Percentiles rank a stretch among this genome's conserved stretches.
phyloP scores from a whole-genome alignment of 2,113 vertebrate genomes.

The Dryoscopus gambensis region DNA sequence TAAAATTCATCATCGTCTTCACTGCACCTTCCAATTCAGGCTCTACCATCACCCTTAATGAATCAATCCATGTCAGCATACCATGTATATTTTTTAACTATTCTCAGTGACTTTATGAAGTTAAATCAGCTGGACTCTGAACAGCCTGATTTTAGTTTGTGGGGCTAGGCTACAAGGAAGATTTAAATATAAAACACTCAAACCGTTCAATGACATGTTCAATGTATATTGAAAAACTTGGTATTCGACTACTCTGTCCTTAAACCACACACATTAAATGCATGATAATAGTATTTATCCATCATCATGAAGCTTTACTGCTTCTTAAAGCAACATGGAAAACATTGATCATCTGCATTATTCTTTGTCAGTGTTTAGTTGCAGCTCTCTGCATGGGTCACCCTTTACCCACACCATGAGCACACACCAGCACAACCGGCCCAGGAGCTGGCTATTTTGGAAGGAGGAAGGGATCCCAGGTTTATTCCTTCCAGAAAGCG shows the following conservation, averaged over 20 bases:
- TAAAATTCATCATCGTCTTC: slow-evolving; percentile 52
- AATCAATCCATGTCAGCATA: background rate
- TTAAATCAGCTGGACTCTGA: slow-evolving; percentile 2
- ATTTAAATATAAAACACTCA: background rate
- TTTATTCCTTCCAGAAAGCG: background rate
- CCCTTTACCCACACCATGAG: background rate
- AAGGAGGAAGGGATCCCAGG: background rate
- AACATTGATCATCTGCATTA: background rate
- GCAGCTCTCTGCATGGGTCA: background rate
- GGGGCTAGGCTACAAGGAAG: background rate
- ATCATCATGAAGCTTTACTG: background rate
- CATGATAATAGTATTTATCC: slow-evolving; percentile 12
- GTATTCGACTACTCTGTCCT: background rate
- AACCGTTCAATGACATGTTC: background rate
- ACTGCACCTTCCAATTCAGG: slow-evolving; percentile 17
- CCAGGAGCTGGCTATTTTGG: background rate
- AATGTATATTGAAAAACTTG: slow-evolving; percentile 16
- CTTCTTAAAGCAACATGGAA: background rate
- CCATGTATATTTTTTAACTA: background rate
- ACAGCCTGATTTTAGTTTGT: background rate
- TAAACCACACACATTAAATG: slow-evolving; percentile 13
- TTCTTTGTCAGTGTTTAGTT: background rate
- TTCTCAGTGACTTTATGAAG: background rate
- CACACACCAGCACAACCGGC: background rate
- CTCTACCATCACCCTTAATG: background rate